These are phyloP conservation scores for Lymantria dispar DNA, from an alignment of 2,888 invertebrate species.

Conservation along the genomic window DNA sequence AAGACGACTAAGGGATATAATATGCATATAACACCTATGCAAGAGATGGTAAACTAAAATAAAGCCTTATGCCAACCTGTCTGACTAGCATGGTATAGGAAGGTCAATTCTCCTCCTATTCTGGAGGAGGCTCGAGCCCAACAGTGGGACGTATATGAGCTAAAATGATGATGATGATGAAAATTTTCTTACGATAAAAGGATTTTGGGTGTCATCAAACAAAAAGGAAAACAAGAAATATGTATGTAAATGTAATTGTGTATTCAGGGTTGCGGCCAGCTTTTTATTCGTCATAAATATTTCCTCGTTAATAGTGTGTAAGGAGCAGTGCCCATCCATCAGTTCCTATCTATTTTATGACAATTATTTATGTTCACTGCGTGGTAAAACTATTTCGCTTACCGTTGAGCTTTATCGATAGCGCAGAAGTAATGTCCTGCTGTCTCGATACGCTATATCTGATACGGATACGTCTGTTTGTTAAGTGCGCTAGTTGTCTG, in stretches of 20 bases:
- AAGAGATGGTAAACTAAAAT: too few species aligned
- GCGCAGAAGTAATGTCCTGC: constrained; percentile 77
- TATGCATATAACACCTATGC: too few species aligned
- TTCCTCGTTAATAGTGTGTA: constrained; percentile 62
- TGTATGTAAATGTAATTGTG: constrained; percentile 12
- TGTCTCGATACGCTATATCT: constrained; percentile 77
- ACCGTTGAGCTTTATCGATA: constrained; percentile 82
- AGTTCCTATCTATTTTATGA: constrained; percentile 77
- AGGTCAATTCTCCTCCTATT: too few species aligned
- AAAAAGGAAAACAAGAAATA: constrained; percentile 10
- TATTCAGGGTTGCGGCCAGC: constrained; percentile 19
- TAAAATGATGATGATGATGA: too few species aligned
- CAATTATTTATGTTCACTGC: constrained; percentile 79
- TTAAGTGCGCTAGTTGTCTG: constrained; percentile 79
- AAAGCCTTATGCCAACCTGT: too few species aligned
- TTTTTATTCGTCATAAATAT: constrained; percentile 40
- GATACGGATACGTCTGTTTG: constrained; percentile 81
- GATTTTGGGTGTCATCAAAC: too few species aligned
- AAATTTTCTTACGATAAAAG: too few species aligned
- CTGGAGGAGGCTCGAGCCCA: too few species aligned
- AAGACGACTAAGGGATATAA: too few species aligned
- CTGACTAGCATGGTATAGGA: too few species aligned
- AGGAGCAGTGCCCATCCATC: constrained; percentile 66
- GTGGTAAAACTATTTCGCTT: constrained; percentile 78
- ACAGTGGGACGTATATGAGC: too few species aligned